These are phyloP conservation scores for Ylistrum balloti DNA, from an alignment of 1,140 invertebrate genomes.

Conservation along the genomic window DNA sequence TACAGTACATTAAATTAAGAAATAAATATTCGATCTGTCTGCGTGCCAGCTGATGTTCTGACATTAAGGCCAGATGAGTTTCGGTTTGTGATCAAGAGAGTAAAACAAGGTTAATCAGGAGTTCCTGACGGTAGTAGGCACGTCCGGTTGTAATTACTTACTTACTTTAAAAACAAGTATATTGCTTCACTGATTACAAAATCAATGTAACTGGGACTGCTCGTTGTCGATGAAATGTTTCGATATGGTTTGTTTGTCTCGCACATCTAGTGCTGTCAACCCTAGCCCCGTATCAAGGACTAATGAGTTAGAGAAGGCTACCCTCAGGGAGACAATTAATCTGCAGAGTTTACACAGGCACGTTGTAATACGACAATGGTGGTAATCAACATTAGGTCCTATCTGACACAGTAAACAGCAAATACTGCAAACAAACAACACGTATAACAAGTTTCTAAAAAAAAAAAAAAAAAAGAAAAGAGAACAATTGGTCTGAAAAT, in stretches of 20 bases:
- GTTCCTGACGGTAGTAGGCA: no score
- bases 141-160: background rate
- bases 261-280: background rate
- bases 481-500: no score
- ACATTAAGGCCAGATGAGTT: no score
- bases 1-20: no score
- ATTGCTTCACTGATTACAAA: background rate
- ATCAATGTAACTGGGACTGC: background rate
- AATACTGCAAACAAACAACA: background rate
- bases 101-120: no score
- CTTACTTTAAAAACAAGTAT: background rate
- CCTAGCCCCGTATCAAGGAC: background rate
- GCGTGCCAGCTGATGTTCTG: no score
- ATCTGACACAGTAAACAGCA: background rate
- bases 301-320: background rate
- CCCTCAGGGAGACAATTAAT: background rate
- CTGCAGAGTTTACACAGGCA: background rate
- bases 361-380: background rate
- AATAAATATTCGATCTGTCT: no score
- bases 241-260: constrained; percentile 1
- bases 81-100: no score
- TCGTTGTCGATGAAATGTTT: background rate
- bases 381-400: background rate
- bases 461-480: no score
- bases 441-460: no score